Evolutionary conservation across 2,797 vertebrate genomes (phyloP).

Genomic region (Benthosema pterotum): DNA sequence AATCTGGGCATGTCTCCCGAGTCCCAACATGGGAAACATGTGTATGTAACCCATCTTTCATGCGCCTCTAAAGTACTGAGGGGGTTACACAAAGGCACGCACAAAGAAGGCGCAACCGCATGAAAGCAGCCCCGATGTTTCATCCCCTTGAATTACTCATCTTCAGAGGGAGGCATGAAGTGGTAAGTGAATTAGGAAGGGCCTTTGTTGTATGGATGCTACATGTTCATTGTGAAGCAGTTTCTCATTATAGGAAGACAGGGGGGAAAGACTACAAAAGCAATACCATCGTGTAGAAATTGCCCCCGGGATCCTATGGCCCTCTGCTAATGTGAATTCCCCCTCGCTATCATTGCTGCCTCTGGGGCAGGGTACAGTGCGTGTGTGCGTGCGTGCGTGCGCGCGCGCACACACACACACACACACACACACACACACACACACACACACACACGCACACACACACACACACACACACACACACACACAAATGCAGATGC

Average conservation of each 20-base stretch:
- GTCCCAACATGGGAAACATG: constrained; percentile 17
- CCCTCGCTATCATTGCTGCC: constrained; percentile 26
- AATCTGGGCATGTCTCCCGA: not conserved
- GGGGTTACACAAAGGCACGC: constrained; percentile 25
- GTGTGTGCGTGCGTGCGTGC: too few species aligned
- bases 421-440: constrained; percentile 50
- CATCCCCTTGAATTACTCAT: constrained; percentile 52
- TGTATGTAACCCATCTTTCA: constrained; percentile 26
- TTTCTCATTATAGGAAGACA: constrained; percentile 52
- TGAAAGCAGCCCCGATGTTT: constrained; percentile 57
- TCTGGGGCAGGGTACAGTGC: constrained; percentile 29
- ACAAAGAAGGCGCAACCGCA: constrained; percentile 50
- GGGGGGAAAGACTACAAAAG: constrained; percentile 25
- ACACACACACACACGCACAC: constrained; percentile 19
- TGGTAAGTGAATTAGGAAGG: constrained; percentile 53
- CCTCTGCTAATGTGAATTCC: constrained; percentile 43
- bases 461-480: constrained; percentile 1
- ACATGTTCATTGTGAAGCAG: constrained; percentile 44
- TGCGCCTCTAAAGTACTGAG: constrained; percentile 33
- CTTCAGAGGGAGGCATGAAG: constrained; percentile 49
- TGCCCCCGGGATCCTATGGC: constrained; percentile 23
- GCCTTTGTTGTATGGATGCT: constrained; percentile 55
- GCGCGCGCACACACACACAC: constrained; percentile 16
- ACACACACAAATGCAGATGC: constrained; percentile 18
- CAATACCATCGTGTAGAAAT: constrained; percentile 34